phyloP scores from a whole-genome alignment of 1,140 invertebrate species.

The Eriocheir sinensis region DNA sequence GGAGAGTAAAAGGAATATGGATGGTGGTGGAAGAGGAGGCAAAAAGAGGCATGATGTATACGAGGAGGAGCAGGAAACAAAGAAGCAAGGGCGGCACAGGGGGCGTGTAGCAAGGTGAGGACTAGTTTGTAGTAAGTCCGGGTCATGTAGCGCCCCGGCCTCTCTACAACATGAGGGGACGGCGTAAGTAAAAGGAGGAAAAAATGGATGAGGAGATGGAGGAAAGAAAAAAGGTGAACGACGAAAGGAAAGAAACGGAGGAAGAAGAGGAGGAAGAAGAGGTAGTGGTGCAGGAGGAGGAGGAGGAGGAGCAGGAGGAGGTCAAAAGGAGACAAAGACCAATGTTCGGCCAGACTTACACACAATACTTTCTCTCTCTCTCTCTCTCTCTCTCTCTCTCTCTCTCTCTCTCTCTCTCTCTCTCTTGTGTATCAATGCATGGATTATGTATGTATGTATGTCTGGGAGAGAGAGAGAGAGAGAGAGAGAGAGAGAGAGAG shows the following conservation, averaged over 20 bases:
- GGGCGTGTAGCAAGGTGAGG: no score
- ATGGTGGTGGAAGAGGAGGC: not conserved
- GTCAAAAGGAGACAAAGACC: slow-evolving; percentile 11
- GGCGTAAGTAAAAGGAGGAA: not conserved
- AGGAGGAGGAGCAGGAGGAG: not conserved
- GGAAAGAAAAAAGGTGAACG: not conserved
- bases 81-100: not conserved
- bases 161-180: no score
- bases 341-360: slow-evolving; percentile 14
- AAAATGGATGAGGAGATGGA: not conserved
- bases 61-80: not conserved
- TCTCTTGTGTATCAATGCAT: not conserved
- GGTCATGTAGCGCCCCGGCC: no score
- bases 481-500: no score
- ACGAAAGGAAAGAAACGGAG: not conserved
- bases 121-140: no score
- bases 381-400: slow-evolving; percentile 22
- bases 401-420: not conserved
- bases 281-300: no score
- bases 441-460: not conserved
- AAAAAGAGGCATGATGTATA: no score
- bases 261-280: not conserved
- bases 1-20: no score
- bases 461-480: not conserved
- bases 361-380: not conserved